Conservation (phyloP, 1,140 invertebrate genomes). For the Berghia stephanieae region DNA sequence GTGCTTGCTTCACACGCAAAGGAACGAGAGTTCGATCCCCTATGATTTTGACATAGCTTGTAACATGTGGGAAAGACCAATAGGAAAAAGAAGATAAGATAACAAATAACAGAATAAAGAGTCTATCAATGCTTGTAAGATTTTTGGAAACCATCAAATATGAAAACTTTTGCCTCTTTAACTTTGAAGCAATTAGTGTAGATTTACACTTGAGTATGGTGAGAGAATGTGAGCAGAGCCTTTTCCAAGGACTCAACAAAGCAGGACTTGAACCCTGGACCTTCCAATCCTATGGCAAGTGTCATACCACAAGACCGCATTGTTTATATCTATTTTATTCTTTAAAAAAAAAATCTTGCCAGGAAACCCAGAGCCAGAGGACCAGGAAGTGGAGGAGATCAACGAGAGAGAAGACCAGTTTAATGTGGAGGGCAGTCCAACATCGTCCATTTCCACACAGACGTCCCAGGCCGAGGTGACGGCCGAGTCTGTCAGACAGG, state of each 20-base stretch:
- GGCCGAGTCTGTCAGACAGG: constrained; percentile 66
- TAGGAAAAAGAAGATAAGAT: background rate
- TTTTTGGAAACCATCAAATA: constrained; percentile 12
- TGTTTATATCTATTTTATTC: too few relatives aligned
- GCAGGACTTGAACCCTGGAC: too few relatives aligned
- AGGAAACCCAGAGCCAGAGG: too few relatives aligned
- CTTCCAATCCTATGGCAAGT: too few relatives aligned
- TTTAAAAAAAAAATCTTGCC: too few relatives aligned
- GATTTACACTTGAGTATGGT: too few relatives aligned
- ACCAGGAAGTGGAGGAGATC: constrained; percentile 37
- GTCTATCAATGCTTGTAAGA: background rate
- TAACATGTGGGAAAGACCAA: background rate
- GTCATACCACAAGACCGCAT: too few relatives aligned
- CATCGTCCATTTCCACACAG: constrained; percentile 12
- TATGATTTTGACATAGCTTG: too few relatives aligned
- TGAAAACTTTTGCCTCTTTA: background rate
- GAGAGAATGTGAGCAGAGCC: too few relatives aligned
- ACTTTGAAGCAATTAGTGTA: background rate
- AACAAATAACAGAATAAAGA: background rate
- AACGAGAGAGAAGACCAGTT: constrained; percentile 38
- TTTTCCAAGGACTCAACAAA: too few relatives aligned
- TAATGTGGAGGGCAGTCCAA: constrained; percentile 32
- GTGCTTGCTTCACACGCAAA: too few relatives aligned
- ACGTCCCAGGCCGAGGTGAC: constrained; percentile 40
- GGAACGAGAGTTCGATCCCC: too few relatives aligned